Percentiles rank a stretch among this genome's conserved stretches.
Conservation (phyloP, 2,888 invertebrate genomes). For the Chorisops tibialis region DNA sequence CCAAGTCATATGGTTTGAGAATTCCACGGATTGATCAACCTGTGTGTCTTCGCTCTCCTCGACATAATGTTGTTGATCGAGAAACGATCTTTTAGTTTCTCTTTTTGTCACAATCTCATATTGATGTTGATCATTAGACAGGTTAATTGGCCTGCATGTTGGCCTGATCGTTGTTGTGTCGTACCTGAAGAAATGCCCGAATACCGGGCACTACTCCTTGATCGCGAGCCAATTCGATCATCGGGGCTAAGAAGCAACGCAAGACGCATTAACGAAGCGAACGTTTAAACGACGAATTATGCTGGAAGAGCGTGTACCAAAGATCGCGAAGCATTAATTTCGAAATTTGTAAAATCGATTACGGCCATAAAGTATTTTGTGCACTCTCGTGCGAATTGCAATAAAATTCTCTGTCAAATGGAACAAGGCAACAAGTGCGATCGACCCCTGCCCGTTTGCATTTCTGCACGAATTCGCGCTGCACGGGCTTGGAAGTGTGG, state of each 20-base stretch:
- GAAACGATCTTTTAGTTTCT: not conserved
- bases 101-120: constrained; percentile 11
- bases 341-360: constrained; percentile 26
- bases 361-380: constrained; percentile 18
- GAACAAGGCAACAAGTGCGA: not conserved
- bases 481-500: no score
- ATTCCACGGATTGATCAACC: not conserved
- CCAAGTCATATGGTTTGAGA: not conserved
- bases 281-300: constrained; percentile 22
- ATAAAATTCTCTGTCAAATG: not conserved
- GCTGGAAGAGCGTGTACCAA: constrained; percentile 24
- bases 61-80: not conserved
- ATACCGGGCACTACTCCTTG: not conserved
- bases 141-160: constrained; percentile 30
- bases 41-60: not conserved
- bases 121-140: constrained; percentile 32
- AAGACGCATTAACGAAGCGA: constrained; percentile 2
- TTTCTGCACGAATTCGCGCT: no score
- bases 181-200: constrained; percentile 1
- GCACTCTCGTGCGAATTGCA: not conserved
- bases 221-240: not conserved
- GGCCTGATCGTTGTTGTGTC: not conserved
- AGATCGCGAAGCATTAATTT: constrained; percentile 21
- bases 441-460: not conserved
- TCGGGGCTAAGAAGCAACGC: not conserved